These are phyloP conservation scores for Varroa destructor DNA, from an alignment of 1,140 invertebrate genomes.

Conservation along the genomic window DNA sequence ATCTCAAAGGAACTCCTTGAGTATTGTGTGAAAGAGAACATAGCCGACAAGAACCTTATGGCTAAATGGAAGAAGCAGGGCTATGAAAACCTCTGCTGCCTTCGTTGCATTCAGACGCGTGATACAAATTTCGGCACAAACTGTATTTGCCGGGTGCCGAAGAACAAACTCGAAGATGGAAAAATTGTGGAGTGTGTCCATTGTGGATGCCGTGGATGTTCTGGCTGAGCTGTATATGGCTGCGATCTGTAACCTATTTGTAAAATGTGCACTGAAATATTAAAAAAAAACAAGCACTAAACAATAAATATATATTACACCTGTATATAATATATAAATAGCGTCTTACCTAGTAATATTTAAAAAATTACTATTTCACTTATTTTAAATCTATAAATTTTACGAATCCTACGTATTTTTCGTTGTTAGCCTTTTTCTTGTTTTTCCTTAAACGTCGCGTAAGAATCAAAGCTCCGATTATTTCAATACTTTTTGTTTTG, in stretches of 20 bases:
- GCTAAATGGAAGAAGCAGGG: slow-evolving; percentile 99
- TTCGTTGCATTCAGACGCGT: slow-evolving; percentile 94
- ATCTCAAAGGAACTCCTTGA: slow-evolving; percentile 94
- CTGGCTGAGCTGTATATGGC: slow-evolving; percentile 47
- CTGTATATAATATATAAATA: not conserved
- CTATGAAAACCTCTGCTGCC: slow-evolving; percentile 96
- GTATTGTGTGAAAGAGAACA: slow-evolving; percentile 89
- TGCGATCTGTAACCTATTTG: not conserved
- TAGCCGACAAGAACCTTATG: slow-evolving; percentile 91
- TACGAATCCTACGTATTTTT: not conserved
- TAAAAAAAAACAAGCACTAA: not conserved
- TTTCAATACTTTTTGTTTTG: too few species aligned
- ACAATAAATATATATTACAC: not conserved
- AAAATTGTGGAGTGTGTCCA: slow-evolving; percentile 93
- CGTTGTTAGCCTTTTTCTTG: too few species aligned
- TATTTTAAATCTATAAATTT: not conserved
- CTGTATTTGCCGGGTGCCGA: slow-evolving; percentile 96
- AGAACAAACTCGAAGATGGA: slow-evolving; percentile 91
- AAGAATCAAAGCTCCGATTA: too few species aligned
- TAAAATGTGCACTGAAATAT: not conserved
- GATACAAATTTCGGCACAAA: slow-evolving; percentile 99
- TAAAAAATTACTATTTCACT: not conserved
- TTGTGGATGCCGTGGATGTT: slow-evolving; percentile 91
- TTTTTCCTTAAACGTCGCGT: too few species aligned
- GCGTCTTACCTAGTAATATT: not conserved